These are phyloP conservation scores for Chiroxiphia lanceolata DNA, from an alignment of 2,797 vertebrate genomes.

Conservation along the genomic window DNA sequence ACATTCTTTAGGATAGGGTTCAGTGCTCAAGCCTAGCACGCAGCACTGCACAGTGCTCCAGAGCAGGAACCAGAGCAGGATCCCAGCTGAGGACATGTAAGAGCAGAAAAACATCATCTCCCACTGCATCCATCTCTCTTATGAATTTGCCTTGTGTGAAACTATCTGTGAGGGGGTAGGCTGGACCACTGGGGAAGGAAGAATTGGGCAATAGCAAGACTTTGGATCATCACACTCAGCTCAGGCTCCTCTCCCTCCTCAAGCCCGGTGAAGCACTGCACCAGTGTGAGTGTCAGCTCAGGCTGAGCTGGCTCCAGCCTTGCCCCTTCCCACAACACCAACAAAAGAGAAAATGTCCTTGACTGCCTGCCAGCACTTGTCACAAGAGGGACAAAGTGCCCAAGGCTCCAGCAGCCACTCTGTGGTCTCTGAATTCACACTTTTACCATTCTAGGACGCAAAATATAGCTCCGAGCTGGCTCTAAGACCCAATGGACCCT, in stretches of 20 bases:
- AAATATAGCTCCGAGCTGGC: not conserved
- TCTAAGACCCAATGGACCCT: fast-evolving
- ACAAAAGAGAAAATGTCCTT: not conserved
- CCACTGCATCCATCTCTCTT: not conserved
- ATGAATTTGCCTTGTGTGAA: not conserved
- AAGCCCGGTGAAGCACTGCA: not conserved
- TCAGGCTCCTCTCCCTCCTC: not conserved
- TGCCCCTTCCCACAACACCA: not conserved
- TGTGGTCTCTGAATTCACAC: not conserved
- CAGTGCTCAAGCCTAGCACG: not conserved
- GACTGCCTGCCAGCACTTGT: not conserved
- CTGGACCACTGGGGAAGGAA: fast-evolving
- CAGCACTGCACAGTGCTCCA: not conserved
- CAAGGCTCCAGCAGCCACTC: not conserved
- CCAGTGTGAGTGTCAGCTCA: not conserved
- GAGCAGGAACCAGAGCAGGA: not conserved
- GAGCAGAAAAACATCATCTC: not conserved
- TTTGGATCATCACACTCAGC: not conserved
- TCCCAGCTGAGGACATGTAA: not conserved
- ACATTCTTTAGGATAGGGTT: fast-evolving
- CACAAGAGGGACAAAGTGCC: not conserved
- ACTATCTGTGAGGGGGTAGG: not conserved
- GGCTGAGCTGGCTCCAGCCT: not conserved
- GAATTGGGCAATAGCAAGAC: not conserved
- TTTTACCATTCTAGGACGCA: not conserved